Percentiles rank a stretch among this genome's conserved stretches.
These are phyloP conservation scores for Ammodytes marinus DNA, from an alignment of 2,113 vertebrate genomes.

Conservation along the genomic window DNA sequence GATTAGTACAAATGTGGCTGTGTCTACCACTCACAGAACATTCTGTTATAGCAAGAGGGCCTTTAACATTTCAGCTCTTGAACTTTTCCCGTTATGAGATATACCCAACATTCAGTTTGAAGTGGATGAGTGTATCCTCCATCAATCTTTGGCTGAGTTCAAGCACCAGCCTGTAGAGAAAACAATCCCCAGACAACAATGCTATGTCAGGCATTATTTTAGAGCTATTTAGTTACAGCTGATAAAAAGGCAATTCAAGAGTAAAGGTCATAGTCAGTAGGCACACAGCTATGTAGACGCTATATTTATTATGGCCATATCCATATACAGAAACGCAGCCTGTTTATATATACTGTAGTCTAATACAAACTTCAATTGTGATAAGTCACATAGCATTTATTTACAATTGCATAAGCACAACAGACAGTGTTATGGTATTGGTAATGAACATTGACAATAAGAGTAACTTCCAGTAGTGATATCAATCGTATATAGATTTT, in stretches of 20 bases:
- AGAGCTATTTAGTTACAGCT: too few relatives aligned
- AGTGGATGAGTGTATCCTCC: neutral
- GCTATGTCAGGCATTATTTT: too few relatives aligned
- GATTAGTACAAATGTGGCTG: neutral
- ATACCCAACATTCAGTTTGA: neutral
- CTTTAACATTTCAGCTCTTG: neutral
- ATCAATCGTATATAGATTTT: neutral
- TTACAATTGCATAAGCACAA: neutral
- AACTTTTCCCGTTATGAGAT: neutral
- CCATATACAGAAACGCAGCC: neutral
- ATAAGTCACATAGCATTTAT: neutral
- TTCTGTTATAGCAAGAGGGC: neutral
- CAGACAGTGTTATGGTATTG: neutral
- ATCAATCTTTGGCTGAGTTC: neutral
- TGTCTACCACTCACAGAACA: neutral
- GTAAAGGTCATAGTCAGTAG: neutral
- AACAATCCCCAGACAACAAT: neutral
- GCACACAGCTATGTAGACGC: neutral
- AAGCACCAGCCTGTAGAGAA: neutral
- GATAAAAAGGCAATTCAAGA: too few relatives aligned
- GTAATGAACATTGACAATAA: neutral
- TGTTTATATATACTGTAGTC: neutral
- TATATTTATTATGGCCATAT: neutral
- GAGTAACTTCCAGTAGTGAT: neutral
- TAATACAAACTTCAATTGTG: too few relatives aligned